Base-by-base conservation (phyloP, 1,140 invertebrate species). In the Bombus cullumanus region DNA sequence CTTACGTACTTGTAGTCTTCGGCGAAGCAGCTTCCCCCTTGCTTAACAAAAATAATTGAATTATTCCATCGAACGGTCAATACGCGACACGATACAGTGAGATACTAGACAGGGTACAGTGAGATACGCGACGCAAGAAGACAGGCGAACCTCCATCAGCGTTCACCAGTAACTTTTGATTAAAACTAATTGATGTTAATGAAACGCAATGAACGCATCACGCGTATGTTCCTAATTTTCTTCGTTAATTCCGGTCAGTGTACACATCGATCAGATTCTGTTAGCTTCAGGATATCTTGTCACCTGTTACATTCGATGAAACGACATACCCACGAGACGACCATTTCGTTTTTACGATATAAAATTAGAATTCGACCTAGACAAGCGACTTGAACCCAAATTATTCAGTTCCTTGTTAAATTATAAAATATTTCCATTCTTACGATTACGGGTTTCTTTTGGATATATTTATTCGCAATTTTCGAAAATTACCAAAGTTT, bases 171-270 rank as follows among this genome's bases (percentile, higher is more conserved):
- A 53, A 81, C 47, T 72, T 81, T 73, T 62, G 37, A 73, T 74
- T 73, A 74, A 41, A 64, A 74, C n/a, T 82, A 74, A 82, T 62
- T 37, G 71, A 18, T 41, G 39, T 37, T 74, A 82, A 62, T 73
- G 68, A 82, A 64, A 74, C n/a, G 34, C 1, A 43, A 47, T 43
- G 53, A 62, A 39, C 53, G 25, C 4, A 9, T 12, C 25, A 18
- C 22, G 59, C n/a, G 39, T 31, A 28, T 47, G 25, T 74, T 82
- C 68, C 6, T 82, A 12, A 75, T 83, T 66, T 83, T 41, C 59
- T 76, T 66, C 66, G 13, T 66, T 66, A 83, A n/a, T 59, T 18
- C 47, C 47, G 47, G 47, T 53, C 47, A 53, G 47, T 53, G 47
- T 53, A 53, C 47, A 8, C 47, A 22, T 6, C 5, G 72, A 74